Conservation (phyloP, 2,888 invertebrate genomes). For the Automeris io region DNA sequence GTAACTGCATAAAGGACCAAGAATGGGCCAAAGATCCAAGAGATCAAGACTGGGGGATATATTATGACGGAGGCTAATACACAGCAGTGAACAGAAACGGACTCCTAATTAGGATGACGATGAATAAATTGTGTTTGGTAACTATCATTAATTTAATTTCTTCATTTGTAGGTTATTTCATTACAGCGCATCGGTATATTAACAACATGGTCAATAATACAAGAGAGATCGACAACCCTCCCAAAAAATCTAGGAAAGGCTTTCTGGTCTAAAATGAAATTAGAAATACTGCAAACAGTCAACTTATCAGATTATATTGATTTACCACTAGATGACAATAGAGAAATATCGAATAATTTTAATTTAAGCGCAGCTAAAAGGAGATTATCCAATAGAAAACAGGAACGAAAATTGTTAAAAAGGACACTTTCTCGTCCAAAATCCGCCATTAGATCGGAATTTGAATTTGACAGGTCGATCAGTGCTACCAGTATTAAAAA, state of each 20-base stretch:
- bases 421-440: conserved; percentile 32
- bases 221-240: conserved; percentile 38
- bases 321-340: conserved; percentile 17
- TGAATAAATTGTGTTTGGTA: too few relatives aligned
- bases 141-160: conserved; percentile 3
- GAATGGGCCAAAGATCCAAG: too few relatives aligned
- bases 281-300: conserved; percentile 49
- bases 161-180: conserved; percentile 43
- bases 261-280: conserved; percentile 54
- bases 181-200: conserved; percentile 53
- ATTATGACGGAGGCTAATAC: too few relatives aligned
- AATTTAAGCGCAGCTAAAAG: conserved; percentile 57
- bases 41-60: too few relatives aligned
- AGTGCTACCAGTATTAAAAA: conserved; percentile 45
- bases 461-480: conserved; percentile 35
- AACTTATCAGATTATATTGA: conserved; percentile 39
- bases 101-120: too few relatives aligned
- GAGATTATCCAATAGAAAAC: conserved; percentile 36
- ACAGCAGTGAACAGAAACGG: too few relatives aligned
- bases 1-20: too few relatives aligned
- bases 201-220: conserved; percentile 57
- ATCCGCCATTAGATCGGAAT: conserved; percentile 28
- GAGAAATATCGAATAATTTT: conserved; percentile 24
- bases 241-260: conserved; percentile 51
- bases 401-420: conserved; percentile 31